Base-by-base conservation (phyloP, 2,888 invertebrate genomes). In the Elegia similella region DNA sequence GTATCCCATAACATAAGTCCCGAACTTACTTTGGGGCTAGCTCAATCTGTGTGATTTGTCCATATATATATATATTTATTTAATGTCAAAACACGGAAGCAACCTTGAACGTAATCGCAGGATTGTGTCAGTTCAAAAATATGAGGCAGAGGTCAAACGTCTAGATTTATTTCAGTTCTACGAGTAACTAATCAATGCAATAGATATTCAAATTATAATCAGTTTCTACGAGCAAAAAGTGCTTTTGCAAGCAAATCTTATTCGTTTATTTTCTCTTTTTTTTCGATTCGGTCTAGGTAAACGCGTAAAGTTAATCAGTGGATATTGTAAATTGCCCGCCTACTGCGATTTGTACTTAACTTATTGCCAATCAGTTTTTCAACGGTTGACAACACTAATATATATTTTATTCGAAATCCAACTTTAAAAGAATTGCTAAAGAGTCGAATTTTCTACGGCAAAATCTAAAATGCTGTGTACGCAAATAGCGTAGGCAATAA, bases 301-400 rank as follows among this genome's bases (percentile, higher is more conserved):
- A 42, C 29, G 42, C 38, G 38, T 23, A 54, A 38, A 38, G 38
- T 38, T 38, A 38, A 43, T 43, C 43, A 43, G 32, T 30, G 46
- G 42, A 54, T 17, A 55, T 43, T n/a, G 8, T 30, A 42, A 30
- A 53, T 43, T 30, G 29, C 29, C 42, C 42, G 29, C 42, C 43
- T 8, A 15, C 13, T 8, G 42, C 15, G 29, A 42, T 15, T n/a
- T 53, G 30, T 53, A 29, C 53, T 42, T 23, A 52, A 38, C 10
- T 42, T 23, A 53, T 53, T 53, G 53, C 53, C 29, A 54, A 54
- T 55, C 44, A 6, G 46, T 55, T 55, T 55, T 55, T 47, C n/a
- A 47, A 46, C 46, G 46, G 44, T 55, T 47, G 47, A 17, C 38
- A 55, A 44, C 32, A 55, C 46, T 34, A 44, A 34, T 0, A 16